A percentile compares a stretch with the other conserved stretches of the same genome.
phyloP scores from a whole-genome alignment of 2,888 invertebrate genomes.

The Aleiodes testaceus region DNA sequence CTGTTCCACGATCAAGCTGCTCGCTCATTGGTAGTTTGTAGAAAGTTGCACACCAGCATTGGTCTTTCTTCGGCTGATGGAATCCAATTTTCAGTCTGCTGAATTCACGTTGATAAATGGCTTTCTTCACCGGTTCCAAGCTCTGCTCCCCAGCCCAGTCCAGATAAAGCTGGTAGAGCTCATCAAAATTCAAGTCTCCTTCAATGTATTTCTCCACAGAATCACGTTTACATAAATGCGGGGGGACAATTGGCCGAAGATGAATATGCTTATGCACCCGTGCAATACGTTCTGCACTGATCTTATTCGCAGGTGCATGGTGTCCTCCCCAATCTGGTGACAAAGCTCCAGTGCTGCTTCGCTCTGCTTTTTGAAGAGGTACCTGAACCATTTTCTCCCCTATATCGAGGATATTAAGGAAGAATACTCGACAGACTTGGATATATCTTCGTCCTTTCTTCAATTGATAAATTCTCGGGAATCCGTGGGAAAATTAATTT shows the following conservation, averaged over 20 bases:
- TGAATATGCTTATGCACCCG: background rate
- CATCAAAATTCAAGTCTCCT: background rate
- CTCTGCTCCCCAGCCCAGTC: background rate
- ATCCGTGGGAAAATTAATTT: background rate
- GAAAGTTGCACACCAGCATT: constrained; percentile 7
- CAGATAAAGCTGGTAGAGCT: background rate
- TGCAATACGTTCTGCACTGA: background rate
- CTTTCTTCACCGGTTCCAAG: background rate
- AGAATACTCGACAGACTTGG: constrained; percentile 24
- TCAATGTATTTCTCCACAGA: background rate
- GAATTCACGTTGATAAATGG: background rate
- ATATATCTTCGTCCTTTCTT: background rate
- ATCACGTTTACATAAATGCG: constrained; percentile 2
- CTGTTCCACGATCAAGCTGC: background rate
- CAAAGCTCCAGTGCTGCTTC: constrained; percentile 13
- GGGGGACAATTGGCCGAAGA: background rate
- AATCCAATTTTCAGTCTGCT: background rate
- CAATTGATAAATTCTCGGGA: background rate
- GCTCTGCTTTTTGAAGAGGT: background rate
- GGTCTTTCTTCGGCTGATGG: constrained; percentile 19
- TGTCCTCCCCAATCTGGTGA: constrained; percentile 30
- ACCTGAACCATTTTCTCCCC: constrained; percentile 17
- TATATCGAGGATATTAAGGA: constrained; percentile 12
- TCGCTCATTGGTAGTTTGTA: background rate
- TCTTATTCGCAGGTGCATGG: constrained; percentile 21